phyloP scores from a whole-genome alignment of 2,113 vertebrate species.

The Gadus chalcogrammus region DNA sequence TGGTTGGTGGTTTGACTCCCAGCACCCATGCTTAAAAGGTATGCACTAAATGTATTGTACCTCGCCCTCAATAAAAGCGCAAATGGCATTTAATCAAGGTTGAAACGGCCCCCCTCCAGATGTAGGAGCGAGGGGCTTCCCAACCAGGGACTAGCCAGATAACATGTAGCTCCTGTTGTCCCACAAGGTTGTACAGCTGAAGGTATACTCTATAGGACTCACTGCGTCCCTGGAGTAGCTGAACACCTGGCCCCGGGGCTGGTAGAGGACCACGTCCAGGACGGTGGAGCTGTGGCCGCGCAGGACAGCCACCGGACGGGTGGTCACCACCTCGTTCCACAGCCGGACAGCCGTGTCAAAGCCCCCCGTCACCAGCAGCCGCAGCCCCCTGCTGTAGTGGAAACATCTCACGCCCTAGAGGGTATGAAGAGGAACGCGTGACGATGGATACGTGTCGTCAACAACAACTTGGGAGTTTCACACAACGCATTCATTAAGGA shows the following conservation, averaged over 20 bases:
- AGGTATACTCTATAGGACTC: constrained; percentile 12
- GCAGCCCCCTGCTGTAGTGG: constrained; percentile 48
- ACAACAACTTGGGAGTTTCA: constrained; percentile 28
- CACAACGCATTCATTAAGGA: no score
- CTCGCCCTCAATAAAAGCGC: no score
- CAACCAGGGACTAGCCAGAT: no score
- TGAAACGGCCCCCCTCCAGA: no score
- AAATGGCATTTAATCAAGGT: no score
- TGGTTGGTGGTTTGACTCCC: no score
- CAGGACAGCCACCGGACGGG: constrained; percentile 42
- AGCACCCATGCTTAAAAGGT: no score
- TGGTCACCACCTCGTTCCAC: constrained; percentile 50
- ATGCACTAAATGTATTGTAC: no score
- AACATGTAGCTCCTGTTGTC: no score
- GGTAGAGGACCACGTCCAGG: constrained; percentile 44
- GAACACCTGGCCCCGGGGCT: constrained; percentile 44
- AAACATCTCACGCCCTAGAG: constrained; percentile 58
- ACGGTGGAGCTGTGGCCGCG: constrained; percentile 39
- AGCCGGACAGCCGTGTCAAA: constrained; percentile 34
- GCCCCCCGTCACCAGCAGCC: constrained; percentile 47
- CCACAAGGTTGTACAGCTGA: no score
- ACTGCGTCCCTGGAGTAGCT: constrained; percentile 61
- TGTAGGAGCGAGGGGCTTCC: not conserved
- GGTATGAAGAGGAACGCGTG: constrained; percentile 1
- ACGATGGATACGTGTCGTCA: not conserved